Base-by-base conservation (phyloP, 30 jellyfish, hydroid and myxozoan genomes). In the Aurelia coerulea region DNA sequence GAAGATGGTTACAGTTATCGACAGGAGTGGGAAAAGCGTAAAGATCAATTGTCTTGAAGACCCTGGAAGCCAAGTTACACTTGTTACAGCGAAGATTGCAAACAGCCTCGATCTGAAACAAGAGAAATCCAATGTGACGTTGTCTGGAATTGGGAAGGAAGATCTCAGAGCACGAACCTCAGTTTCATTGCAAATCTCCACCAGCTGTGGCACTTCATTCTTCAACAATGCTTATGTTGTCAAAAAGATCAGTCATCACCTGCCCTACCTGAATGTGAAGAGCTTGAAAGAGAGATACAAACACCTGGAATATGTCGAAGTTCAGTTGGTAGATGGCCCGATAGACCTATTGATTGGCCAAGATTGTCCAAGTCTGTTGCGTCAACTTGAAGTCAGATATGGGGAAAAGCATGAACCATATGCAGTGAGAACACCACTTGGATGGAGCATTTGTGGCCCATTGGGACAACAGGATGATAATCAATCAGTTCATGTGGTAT, bases 381-480 rank as follows among this genome's bases (percentile, higher is more conserved):
- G 81, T 71, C 81, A 71, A 71, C 81, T 71, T 29, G 81, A 71
- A 71, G 63, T 34, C 34, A 71, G 81, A 37, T 71, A 71, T 46
- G 81, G 81, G 65, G 81, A 34, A 46, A 71, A 71, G 4, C 31
- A 71, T 71, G 63, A 71, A 71, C 81, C 81, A 71, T 71, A 71
- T 46, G 81, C 81, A n/a, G 81, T 71, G 34, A 71, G 81, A 46
- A 71, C 67, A 34, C 65, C 81, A 34, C 81, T 71, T 14, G 81
- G 81, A 71, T 71, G 63, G 81, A 71, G 81, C 81, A 71, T 71
- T 71, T 71, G 63, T 71, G 81, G 81, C 81, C 81, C 81, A 71
- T 37, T 37, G 46, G 46, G 46, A 1, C 46, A 37, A 37, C 46
- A 1, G 4, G 46, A 37, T 37, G 46, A 31, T 37, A 34, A 31